phyloP scores from a whole-genome alignment of 2,113 vertebrate genomes.

The Pungitius pungitius region DNA sequence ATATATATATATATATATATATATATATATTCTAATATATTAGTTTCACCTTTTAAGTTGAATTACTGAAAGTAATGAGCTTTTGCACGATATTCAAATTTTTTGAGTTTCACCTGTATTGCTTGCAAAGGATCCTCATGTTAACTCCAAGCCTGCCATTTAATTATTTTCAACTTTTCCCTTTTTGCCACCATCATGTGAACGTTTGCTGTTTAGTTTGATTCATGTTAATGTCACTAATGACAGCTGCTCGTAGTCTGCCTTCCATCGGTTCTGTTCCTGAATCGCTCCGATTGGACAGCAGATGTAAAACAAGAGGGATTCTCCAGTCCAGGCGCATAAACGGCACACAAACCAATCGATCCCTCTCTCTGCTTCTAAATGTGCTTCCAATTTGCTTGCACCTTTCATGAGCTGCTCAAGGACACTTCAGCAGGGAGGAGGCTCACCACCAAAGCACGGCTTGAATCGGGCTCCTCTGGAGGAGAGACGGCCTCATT shows the following conservation, averaged over 20 bases:
- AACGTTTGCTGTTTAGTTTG: slow-evolving; percentile 9
- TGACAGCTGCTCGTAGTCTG: not conserved
- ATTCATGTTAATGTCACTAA: slow-evolving; percentile 25
- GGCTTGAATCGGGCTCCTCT: slow-evolving; percentile 30
- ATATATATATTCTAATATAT: no score
- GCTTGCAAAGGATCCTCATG: no score
- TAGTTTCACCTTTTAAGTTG: no score
- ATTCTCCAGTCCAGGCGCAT: slow-evolving; percentile 3
- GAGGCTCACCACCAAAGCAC: slow-evolving; percentile 7
- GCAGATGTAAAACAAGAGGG: slow-evolving; percentile 5
- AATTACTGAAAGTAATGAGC: no score
- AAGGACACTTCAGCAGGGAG: slow-evolving; percentile 41
- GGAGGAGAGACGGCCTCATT: slow-evolving; percentile 28
- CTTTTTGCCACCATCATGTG: not conserved
- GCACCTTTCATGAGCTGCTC: slow-evolving; percentile 26
- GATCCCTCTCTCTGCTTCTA: not conserved
- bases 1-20: no score
- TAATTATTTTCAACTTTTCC: not conserved
- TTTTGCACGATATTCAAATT: no score
- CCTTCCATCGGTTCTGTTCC: slow-evolving; percentile 13
- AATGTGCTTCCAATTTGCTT: slow-evolving; percentile 20
- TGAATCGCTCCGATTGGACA: slow-evolving; percentile 24
- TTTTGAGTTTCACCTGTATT: no score
- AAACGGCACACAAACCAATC: slow-evolving; percentile 22
- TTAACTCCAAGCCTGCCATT: no score